Conservation (phyloP, 2,888 invertebrate species). For the Mantis religiosa region DNA sequence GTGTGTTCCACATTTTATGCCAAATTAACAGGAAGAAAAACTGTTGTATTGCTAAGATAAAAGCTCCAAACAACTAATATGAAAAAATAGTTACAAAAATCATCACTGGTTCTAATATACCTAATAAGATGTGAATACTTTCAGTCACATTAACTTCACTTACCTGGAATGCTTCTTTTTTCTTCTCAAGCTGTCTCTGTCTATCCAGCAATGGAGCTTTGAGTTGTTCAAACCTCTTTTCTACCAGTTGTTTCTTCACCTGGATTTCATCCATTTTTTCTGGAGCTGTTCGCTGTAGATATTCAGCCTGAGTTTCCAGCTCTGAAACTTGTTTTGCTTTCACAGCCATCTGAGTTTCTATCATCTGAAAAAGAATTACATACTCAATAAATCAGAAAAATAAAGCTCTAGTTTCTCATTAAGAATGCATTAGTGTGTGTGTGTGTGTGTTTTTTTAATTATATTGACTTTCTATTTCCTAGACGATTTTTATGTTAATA, state of each 20-base stretch:
- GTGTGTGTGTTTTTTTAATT: no score
- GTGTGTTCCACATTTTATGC: no score
- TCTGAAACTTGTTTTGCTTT: conserved; percentile 93
- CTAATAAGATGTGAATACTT: no score
- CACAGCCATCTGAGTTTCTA: conserved; percentile 96
- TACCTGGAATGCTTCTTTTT: conserved; percentile 89
- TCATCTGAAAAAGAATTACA: conserved; percentile 57
- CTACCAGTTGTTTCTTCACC: conserved; percentile 88
- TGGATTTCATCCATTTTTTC: conserved; percentile 95
- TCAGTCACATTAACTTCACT: background rate
- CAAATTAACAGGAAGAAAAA: no score
- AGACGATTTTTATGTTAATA: no score
- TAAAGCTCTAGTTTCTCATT: background rate
- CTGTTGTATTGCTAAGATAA: no score
- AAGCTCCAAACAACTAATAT: no score
- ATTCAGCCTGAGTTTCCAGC: conserved; percentile 91
- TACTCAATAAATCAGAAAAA: background rate
- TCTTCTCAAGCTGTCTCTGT: conserved; percentile 88
- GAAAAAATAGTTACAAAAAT: no score
- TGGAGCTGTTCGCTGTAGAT: conserved; percentile 89
- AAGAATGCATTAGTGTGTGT: no score
- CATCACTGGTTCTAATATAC: no score
- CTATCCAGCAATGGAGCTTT: conserved; percentile 89
- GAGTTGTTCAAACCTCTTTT: conserved; percentile 89
- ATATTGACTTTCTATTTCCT: no score